Evolutionary conservation across 1,140 invertebrate species (phyloP), one percentile per base, ranked within the genome.

Genomic region (Dufourea novaeangliae): DNA sequence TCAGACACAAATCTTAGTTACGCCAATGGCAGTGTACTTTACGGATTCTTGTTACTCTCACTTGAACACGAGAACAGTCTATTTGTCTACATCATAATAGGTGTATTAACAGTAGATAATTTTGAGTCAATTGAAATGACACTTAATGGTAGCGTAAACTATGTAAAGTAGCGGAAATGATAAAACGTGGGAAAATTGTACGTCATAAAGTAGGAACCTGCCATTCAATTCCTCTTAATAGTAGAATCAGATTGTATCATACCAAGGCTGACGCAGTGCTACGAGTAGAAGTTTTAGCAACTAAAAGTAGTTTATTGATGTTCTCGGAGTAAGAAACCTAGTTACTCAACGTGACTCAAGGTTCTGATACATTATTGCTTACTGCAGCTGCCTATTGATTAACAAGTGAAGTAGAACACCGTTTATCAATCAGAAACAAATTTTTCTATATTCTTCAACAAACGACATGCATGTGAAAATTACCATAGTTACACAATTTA

Each of bases 101-200:
- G 20, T 46, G 20, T 46, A 20, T 20, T 20, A 20, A 20, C 6
- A 14, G 14, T 46, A 46, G 14, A n/a, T n/a, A 50, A 50, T 50
- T 17, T n/a, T 50, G n/a, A 50, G n/a, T 50, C n/a, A 17, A 50
- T 50, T 50, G n/a, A 50, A 50, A 50, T 50, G 46, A n/a, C n/a
- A 50, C n/a, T 50, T n/a, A 50, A 50, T 17, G 46, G 7, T n/a
- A 2, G 22, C 11, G 44, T 5, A 44, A 44, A 46, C 17, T 46
- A 46, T 57, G 7, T 32, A 32, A 32, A 57, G 27, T 17, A 32
- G 27, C 27, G 27, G 27, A 57, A 57, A 32, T 8, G 17, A 32
- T 32, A 17, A 57, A 29, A 57, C 27, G 27, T 57, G 54, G 29
- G 27, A 57, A 25, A 27, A 27, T 29, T 29, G 54, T 56, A 22